Conservation (phyloP, 2,113 vertebrate species). For the Poecilia latipinna region DNA sequence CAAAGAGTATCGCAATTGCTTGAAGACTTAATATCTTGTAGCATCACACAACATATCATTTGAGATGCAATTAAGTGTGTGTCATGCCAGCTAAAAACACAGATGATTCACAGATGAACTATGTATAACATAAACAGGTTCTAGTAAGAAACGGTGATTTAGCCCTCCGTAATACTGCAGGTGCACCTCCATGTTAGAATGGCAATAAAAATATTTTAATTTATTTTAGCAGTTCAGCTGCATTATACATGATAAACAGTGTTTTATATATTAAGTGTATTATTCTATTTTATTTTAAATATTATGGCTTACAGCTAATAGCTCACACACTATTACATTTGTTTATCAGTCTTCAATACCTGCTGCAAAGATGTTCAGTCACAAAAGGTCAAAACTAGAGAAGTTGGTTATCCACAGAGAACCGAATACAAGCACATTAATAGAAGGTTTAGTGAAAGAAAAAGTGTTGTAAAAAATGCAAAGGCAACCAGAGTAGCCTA, state of each 20-base stretch:
- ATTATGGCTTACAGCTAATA: background rate
- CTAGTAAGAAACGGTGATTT: too few relatives aligned
- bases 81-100: too few relatives aligned
- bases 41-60: too few relatives aligned
- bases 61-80: too few relatives aligned
- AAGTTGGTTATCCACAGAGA: background rate
- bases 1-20: too few relatives aligned
- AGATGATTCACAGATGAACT: too few relatives aligned
- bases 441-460: background rate
- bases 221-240: too few relatives aligned
- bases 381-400: background rate
- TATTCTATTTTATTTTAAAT: background rate
- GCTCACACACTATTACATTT: background rate
- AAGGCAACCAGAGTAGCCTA: background rate
- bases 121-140: too few relatives aligned
- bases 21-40: too few relatives aligned
- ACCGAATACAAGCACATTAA: background rate
- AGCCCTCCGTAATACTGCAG: too few relatives aligned
- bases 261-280: background rate
- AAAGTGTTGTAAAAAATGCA: background rate
- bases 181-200: too few relatives aligned
- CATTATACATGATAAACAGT: background rate
- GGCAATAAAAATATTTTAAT: too few relatives aligned
- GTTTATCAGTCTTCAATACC: background rate
- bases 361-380: background rate